Evolutionary conservation across 1,140 invertebrate genomes (phyloP), one percentile per base, ranked within the genome.

Genomic region (Aethina tumida): DNA sequence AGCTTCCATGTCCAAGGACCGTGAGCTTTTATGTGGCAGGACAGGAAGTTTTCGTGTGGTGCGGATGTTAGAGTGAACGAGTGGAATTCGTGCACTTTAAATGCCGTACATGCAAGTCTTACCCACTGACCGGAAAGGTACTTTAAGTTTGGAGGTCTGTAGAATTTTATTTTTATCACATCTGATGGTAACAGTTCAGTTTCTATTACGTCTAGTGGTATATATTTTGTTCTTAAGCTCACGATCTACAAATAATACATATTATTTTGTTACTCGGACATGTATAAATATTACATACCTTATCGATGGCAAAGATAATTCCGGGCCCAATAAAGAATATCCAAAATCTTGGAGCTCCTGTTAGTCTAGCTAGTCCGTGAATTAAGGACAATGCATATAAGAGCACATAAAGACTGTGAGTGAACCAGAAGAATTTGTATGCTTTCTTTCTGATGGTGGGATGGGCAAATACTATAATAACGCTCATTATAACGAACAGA

Each of bases 1-100:
- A 99, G 63, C 55, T 98, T 98, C 93, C 93, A 97, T 0, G 96
- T 99, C 95, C 95, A 99, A 0, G 95, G 96, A 0, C 96, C 57
- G 60, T 96, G 91, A 0, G 92, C 92, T 65, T 98, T 96, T 43
- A 99, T 97, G 60, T 99, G 95, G 49, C 96, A 91, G 1, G 91
- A 95, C 0, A 99, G 67, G 54, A 85, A 95, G 62, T 97, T 96
- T 60, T 98, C 93, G 54, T 99, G 95, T 0, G 96, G 96, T 1
- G 94, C 94, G 8, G 95, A 98, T 1, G 96, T 99, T 26, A 99
- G 63, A 0, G 96, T 99, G 55, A 99, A 97, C 0, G 94, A 95
- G 63, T 99, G 96, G 64, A 91, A 97, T 61, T 99, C 96, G 45
- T 90, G 81, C 13, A 82, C 80, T 36, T 82, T 76, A 52, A 98